Evolutionary conservation across 2,113 vertebrate species (phyloP), one percentile per base, ranked within the genome.

Genomic region (Pachypanchax playfairii): DNA sequence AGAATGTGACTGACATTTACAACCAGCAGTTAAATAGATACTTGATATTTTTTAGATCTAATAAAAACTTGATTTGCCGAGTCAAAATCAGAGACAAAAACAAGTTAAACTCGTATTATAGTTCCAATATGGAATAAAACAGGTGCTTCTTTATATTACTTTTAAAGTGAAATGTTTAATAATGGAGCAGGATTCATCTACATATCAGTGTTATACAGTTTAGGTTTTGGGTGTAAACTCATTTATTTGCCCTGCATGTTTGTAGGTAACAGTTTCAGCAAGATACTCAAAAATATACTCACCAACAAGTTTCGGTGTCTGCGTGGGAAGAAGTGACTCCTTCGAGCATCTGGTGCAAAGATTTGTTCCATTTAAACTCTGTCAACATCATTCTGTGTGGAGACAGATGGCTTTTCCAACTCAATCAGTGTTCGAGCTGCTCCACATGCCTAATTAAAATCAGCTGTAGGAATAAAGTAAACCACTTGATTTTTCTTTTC

Each of bases 361-460:
- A 60, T 60, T 60, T 49, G 41, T 69, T 59, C 52, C 49, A 67
- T 15, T 54, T 28, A 76, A 71, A 56, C 31, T 39, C 11, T 50
- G 52, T 64, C 65, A 79, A 70, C 61, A 64, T 4, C 20, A 14
- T 41, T 73, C 65, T 13, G 47, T 54, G n/a, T 36, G 26, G 48
- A 47, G 18, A 60, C 49, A 46, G 50, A 56, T 21, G 42, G 56
- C 24, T 24, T 4, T 38, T 64, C 22, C 1, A 58, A 52, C 31
- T 22, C 60, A 70, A 57, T 67, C 39, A 74, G 36, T 66, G 41
- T 49, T 71, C 72, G 56, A 54, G 57, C 21, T 9, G 55, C 46
- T 61, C 68, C 54, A 24, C 36, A 35, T 52, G 46, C 56, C 41
- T 53, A 72, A 72, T 67, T 72, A 75, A 73, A 78, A 29, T 36